A percentile compares a stretch with the other conserved stretches of the same genome.
Conservation (phyloP, 2,797 vertebrate species). For the Hylomyscus alleni region DNA sequence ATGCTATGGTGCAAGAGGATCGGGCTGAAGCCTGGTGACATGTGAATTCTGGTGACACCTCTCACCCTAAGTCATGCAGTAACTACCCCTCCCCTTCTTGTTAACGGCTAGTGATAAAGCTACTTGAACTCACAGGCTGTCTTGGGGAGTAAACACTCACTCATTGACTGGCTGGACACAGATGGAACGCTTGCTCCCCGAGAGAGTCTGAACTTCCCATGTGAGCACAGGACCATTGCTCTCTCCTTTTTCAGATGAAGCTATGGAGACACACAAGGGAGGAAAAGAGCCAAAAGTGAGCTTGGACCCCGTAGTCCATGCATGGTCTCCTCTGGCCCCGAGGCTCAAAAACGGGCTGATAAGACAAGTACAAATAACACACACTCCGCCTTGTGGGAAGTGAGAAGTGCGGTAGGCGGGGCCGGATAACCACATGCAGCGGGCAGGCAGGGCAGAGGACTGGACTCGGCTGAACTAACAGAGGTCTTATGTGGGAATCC, state of each 20-base stretch:
- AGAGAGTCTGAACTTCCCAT: not conserved
- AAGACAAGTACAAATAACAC: not conserved
- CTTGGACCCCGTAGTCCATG: not conserved
- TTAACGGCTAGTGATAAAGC: not conserved
- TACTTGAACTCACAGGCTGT: not conserved
- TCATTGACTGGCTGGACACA: not conserved
- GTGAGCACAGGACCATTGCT: not conserved
- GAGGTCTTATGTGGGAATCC: not conserved
- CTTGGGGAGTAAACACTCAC: not conserved
- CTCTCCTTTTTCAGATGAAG: not conserved
- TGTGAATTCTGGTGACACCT: not conserved
- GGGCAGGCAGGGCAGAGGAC: not conserved
- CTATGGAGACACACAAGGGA: not conserved
- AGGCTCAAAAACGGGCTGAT: not conserved
- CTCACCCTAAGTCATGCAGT: no score
- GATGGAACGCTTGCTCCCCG: no score
- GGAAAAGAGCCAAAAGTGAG: not conserved
- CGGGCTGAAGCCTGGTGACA: rapidly evolving
- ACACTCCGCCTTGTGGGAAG: not conserved
- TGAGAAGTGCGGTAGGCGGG: not conserved
- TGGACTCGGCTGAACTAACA: not conserved
- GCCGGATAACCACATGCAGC: not conserved
- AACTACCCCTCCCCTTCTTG: not conserved
- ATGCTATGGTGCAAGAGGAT: rapidly evolving
- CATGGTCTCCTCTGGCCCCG: not conserved